Evolutionary conservation across 2,888 invertebrate species (phyloP), one percentile per base, ranked within the genome.

Genomic region (Hydraecia micacea): DNA sequence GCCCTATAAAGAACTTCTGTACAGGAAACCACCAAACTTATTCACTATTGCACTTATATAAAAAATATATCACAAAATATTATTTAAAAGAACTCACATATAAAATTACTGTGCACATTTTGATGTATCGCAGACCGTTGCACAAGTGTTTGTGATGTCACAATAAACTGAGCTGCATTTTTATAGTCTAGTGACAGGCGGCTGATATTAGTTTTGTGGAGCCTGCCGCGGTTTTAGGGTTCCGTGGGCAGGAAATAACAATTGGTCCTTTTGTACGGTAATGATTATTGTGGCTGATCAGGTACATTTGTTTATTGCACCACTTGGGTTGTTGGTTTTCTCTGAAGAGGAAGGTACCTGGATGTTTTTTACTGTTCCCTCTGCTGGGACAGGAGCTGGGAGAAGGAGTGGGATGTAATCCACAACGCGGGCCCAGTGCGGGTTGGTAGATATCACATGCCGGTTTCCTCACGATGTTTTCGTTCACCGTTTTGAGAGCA

Each of bases 71-170:
- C 73, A 70, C 75, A 72, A 81, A 71, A 72, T 62, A 81, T 70
- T 66, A 84, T 77, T 77, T 69, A 86, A 81, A 86, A 86, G 67
- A 92, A 96, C 96, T 96, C 96, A 96, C 96, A 93, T 94, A 96
- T 91, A 91, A 88, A 88, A 93, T 90, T 79, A 94, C 91, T 91
- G 94, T 90, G 91, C 93, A 94, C 96, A 96, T 96, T 94, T 95
- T 92, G 91, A 90, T 92, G 91, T 86, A 85, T 86, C 87, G 90
- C 86, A 87, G 86, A 81, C 86, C 90, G 91, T 92, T 87, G 88
- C 91, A 91, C 91, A 88, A 89, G 89, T 87, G 91, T 91, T 92
- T 93, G 90, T 95, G 95, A 93, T 95, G 94, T 91, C 94, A 95
- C 92, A 94, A 93, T 91, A 88, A 86, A 88, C 63, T 84, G 84